Conservation (phyloP, 1,140 invertebrate genomes). For the Drosophila aff. region DNA sequence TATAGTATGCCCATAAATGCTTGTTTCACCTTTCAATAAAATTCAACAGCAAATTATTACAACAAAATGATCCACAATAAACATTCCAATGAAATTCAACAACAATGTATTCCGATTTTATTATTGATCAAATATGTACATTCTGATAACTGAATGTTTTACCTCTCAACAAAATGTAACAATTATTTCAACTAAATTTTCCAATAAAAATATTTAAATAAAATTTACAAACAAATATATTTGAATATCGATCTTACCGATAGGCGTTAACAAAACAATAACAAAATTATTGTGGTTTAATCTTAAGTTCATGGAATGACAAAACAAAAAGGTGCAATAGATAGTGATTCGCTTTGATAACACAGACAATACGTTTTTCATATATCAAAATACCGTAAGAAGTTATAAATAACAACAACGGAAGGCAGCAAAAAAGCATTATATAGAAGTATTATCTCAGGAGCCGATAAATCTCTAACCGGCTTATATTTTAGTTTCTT, state of each 20-base stretch:
- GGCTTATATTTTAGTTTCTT: too few relatives aligned
- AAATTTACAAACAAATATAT: neutral
- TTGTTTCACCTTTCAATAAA: neutral
- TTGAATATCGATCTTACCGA: conserved; percentile 10
- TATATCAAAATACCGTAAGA: neutral
- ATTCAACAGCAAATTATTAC: too few relatives aligned
- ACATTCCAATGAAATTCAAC: neutral
- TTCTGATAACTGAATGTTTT: too few relatives aligned
- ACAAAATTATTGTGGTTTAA: neutral
- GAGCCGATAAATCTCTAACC: neutral
- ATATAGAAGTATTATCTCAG: neutral
- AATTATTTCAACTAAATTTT: too few relatives aligned
- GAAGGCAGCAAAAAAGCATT: neutral
- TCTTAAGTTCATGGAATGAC: conserved; percentile 14
- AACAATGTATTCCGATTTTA: too few relatives aligned
- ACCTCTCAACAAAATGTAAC: too few relatives aligned
- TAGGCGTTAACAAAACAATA: neutral
- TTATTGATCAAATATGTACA: too few relatives aligned
- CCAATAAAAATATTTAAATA: too few relatives aligned
- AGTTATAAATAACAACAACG: conserved; percentile 2
- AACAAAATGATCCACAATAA: too few relatives aligned
- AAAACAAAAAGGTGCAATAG: conserved; percentile 6
- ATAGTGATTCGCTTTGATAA: conserved; percentile 9
- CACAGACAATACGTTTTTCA: conserved; percentile 9
- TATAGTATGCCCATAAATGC: neutral